phyloP scores from a whole-genome alignment of 2,113 vertebrate species.

The Dissostichus mawsoni region DNA sequence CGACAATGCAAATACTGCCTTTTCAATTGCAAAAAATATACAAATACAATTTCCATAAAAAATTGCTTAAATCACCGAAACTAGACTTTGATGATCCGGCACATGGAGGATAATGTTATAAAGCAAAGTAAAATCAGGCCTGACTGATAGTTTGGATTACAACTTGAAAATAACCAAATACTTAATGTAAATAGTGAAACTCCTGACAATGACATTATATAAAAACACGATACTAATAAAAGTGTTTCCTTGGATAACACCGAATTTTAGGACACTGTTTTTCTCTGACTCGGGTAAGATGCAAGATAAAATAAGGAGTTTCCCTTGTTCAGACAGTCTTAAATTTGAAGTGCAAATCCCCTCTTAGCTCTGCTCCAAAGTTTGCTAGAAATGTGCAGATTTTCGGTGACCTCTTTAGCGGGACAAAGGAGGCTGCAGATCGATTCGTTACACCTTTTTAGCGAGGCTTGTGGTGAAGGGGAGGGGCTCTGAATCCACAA shows the following conservation, averaged over 20 bases:
- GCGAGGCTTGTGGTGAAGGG: constrained; percentile 93
- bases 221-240: background rate
- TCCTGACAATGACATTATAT: background rate
- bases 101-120: constrained; percentile 18
- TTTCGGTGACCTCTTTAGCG: constrained; percentile 67
- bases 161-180: constrained; percentile 13
- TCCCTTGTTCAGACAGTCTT: background rate
- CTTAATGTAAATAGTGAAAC: background rate
- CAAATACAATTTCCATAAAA: background rate
- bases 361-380: constrained; percentile 22
- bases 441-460: constrained; percentile 96
- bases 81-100: background rate
- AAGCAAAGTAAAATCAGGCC: constrained; percentile 5
- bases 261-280: background rate
- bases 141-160: constrained; percentile 17
- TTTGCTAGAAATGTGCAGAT: constrained; percentile 45
- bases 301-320: background rate
- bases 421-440: constrained; percentile 86
- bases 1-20: background rate
- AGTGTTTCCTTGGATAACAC: background rate
- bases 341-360: constrained; percentile 1
- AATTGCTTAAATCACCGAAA: constrained; percentile 6
- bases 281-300: too few relatives aligned
- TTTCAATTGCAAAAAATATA: background rate
- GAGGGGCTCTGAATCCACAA: constrained; percentile 87